phyloP scores from a whole-genome alignment of 2,888 invertebrate species.

The Rosalia funebris region DNA sequence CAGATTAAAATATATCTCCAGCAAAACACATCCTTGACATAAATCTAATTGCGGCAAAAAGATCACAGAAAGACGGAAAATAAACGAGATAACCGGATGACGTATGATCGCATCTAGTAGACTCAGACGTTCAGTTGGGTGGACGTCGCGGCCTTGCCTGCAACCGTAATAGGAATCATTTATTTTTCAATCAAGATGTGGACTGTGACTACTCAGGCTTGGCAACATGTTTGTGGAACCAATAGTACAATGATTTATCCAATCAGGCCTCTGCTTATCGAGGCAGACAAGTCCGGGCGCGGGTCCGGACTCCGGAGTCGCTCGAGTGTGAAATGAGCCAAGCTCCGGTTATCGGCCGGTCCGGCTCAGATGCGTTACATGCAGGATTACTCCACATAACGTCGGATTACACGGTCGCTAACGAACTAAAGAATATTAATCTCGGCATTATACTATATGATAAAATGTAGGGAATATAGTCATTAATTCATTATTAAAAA shows the following conservation, averaged over 20 bases:
- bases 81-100: too few relatives aligned
- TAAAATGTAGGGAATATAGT: too few relatives aligned
- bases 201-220: constrained; percentile 42
- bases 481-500: too few relatives aligned
- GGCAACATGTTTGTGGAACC: constrained; percentile 53
- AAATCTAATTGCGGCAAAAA: too few relatives aligned
- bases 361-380: constrained; percentile 52
- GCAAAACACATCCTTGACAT: too few relatives aligned
- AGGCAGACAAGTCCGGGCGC: constrained; percentile 52
- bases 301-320: constrained; percentile 46
- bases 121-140: too few relatives aligned
- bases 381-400: constrained; percentile 55
- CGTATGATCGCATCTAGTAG: too few relatives aligned
- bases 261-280: constrained; percentile 55
- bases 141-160: background rate
- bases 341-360: constrained; percentile 47
- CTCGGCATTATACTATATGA: too few relatives aligned
- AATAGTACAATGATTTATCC: constrained; percentile 58
- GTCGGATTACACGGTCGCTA: constrained; percentile 57
- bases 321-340: constrained; percentile 57
- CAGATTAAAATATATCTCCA: too few relatives aligned
- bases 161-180: constrained; percentile 40
- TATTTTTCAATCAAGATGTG: constrained; percentile 48
- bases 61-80: too few relatives aligned
- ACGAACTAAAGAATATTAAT: constrained; percentile 50